Evolutionary conservation across 2,888 invertebrate species (phyloP), one percentile per base, ranked within the genome.

Genomic region (Salpingus planirostris): DNA sequence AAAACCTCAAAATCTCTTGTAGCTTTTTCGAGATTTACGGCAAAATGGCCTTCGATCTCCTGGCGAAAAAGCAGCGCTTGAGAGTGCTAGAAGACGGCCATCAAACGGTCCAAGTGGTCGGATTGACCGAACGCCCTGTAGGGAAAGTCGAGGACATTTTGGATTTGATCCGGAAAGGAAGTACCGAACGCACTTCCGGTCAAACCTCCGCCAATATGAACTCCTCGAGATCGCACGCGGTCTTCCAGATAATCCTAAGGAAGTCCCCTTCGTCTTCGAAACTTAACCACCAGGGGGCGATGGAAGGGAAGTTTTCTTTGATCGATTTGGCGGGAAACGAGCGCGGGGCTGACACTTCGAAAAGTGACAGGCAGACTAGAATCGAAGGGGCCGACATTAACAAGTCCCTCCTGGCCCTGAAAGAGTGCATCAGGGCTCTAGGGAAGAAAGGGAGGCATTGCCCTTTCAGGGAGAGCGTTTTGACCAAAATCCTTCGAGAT

Each of bases 1-100:
- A 86, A 54, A 88, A 91, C 67, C 76, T 96, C 47, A 75, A 80
- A 44, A 89, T 97, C 4, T 87, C 88, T 22, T 89, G 93, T 27
- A 92, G 92, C 56, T 98, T 97, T 71, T 99, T 98, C 69, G 98
- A 98, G 70, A 98, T 98, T 50, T 98, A 98, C 67, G 95, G 96
- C 55, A 95, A 95, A 51, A 91, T 97, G 74, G 71, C 89, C 32
- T 89, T 88, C 60, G 90, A 90, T 67, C 67, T 90, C 26, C 65
- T 90, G 35, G 88, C 92, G 36, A 87, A 90, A 54, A 97, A 97
- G 65, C 80, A 87, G 50, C 90, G 95, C 59, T 72, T 99, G 22
- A 76, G 95, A 25, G 95, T 98, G 13, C 63, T 98, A 39, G 97
- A 98, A 67, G 97, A 98, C 66, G 95, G 93, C 38, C 93, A 93